phyloP scores from a whole-genome alignment of 1,140 invertebrate species.

The Hestina assimilis region DNA sequence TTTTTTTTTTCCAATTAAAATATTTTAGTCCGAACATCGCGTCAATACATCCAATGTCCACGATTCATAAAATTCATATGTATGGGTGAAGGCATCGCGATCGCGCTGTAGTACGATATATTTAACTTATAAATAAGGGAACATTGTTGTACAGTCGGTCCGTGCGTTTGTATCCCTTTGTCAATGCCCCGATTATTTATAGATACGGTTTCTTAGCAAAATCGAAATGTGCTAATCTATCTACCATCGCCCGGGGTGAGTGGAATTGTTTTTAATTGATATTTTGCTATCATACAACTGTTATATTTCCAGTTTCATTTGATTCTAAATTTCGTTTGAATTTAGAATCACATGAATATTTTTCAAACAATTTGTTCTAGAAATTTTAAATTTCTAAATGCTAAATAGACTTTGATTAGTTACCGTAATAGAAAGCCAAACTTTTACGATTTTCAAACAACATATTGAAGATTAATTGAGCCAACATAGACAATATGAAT shows the following conservation, averaged over 20 bases:
- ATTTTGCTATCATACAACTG: too few species aligned
- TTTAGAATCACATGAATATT: too few species aligned
- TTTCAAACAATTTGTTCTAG: too few species aligned
- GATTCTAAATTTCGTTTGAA: too few species aligned
- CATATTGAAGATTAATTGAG: too few species aligned
- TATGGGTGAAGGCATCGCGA: constrained; percentile 61
- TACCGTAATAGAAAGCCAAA: too few species aligned
- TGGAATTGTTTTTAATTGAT: constrained; percentile 4
- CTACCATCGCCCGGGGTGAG: constrained; percentile 19
- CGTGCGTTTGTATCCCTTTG: constrained; percentile 51
- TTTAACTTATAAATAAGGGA: constrained; percentile 63
- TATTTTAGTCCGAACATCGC: constrained; percentile 11
- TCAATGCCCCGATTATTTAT: constrained; percentile 55
- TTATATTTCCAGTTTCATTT: too few species aligned
- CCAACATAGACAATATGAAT: too few species aligned
- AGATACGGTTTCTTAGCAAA: constrained; percentile 38
- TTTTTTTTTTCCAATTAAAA: constrained; percentile 17
- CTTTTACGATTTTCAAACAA: too few species aligned
- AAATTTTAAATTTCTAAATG: too few species aligned
- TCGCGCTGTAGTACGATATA: constrained; percentile 57
- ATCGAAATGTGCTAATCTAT: constrained; percentile 50
- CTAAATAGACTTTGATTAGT: too few species aligned
- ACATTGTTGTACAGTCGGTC: constrained; percentile 56
- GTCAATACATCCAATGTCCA: constrained; percentile 40
- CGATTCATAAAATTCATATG: constrained; percentile 73